A percentile compares a stretch with the other conserved stretches of the same genome.
These are phyloP conservation scores for Pyrochroa serraticornis DNA, from an alignment of 2,888 invertebrate species.

Conservation along the genomic window DNA sequence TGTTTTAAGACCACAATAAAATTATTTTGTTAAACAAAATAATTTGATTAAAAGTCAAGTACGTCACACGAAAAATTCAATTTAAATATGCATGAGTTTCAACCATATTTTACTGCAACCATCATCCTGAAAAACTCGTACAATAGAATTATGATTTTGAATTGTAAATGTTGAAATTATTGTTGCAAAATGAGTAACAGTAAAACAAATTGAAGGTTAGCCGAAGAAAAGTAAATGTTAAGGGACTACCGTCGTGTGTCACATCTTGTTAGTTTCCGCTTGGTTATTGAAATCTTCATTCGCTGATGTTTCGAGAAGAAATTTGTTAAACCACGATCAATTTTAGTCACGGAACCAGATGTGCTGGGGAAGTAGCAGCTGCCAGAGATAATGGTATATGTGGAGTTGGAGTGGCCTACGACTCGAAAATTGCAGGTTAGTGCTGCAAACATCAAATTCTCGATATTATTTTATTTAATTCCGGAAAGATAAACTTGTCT, in stretches of 20 bases:
- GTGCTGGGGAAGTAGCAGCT: constrained; percentile 99
- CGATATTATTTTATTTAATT: not conserved
- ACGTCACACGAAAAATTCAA: not conserved
- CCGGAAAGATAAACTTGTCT: too few species aligned
- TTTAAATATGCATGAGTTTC: constrained; percentile 4
- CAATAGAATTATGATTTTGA: not conserved
- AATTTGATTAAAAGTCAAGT: not conserved
- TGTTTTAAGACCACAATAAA: too few species aligned
- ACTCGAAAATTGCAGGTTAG: constrained; percentile 95
- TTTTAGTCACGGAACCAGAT: constrained; percentile 93
- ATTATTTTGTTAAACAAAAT: too few species aligned
- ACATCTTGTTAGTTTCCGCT: not conserved
- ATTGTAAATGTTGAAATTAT: not conserved
- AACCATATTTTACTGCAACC: too few species aligned
- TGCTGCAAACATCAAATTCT: constrained; percentile 2
- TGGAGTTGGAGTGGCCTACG: constrained; percentile 98
- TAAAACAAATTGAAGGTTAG: too few species aligned
- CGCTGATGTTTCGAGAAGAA: not conserved
- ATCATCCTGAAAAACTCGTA: not conserved
- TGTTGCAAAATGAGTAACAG: too few species aligned
- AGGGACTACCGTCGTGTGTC: too few species aligned
- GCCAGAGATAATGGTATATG: constrained; percentile 98
- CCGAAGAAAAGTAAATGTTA: too few species aligned
- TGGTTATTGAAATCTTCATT: not conserved
- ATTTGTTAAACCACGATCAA: constrained; percentile 4